Percentiles rank a stretch among this genome's conserved stretches.
Evolutionary conservation across 2,113 vertebrate species (phyloP).

Genomic region (Numenius arquata): DNA sequence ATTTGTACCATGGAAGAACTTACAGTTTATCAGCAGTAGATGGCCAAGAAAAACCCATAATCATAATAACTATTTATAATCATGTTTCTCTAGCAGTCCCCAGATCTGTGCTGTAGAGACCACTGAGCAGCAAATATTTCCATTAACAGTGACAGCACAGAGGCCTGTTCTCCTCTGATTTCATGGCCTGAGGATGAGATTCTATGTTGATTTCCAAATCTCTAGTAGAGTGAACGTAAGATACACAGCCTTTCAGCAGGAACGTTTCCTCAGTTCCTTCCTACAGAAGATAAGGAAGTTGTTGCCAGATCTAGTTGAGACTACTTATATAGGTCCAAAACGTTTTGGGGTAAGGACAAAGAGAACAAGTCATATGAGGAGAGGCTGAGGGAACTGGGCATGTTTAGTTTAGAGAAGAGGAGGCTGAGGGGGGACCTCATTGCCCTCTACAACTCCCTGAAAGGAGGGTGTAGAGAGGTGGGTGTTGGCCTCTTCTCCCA

Average conservation of each 20-base stretch:
- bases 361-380: too few species aligned
- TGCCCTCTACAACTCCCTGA: too few species aligned
- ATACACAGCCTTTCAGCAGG: background rate
- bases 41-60: background rate
- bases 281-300: background rate
- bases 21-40: background rate
- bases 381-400: too few species aligned
- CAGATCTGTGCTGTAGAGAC: background rate
- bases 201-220: background rate
- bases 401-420: too few species aligned
- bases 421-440: too few species aligned
- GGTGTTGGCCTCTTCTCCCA: too few species aligned
- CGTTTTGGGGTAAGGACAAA: accelerated
- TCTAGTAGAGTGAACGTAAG: background rate
- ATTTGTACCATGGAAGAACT: background rate
- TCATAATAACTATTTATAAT: background rate
- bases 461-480: too few species aligned
- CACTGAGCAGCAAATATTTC: background rate
- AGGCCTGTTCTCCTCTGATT: background rate
- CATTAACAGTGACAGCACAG: background rate
- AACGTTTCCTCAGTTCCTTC: background rate
- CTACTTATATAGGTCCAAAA: background rate
- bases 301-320: background rate
- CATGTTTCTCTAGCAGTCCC: background rate
- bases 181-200: background rate